These are phyloP conservation scores for Monochamus alternatus DNA, from an alignment of 2,888 invertebrate species.

Conservation along the genomic window DNA sequence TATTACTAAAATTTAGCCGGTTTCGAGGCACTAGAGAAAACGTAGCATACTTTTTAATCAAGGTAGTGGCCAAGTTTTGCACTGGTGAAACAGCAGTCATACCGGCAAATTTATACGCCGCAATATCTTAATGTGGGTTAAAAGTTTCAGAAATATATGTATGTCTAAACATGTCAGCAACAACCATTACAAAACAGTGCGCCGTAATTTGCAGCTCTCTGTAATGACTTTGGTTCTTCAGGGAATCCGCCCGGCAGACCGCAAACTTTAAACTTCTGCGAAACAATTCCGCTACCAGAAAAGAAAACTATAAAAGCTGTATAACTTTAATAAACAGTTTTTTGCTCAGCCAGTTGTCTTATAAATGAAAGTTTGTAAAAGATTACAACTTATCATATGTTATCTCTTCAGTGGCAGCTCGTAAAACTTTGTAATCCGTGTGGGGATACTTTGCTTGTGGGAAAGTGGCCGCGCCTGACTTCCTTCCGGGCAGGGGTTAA, in stretches of 20 bases:
- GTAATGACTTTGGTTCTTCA: conserved; percentile 42
- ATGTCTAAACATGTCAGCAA: conserved; percentile 53
- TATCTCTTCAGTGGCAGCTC: conserved; percentile 38
- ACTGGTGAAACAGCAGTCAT: conserved; percentile 29
- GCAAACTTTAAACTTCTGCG: conserved; percentile 20
- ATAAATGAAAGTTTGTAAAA: conserved; percentile 43
- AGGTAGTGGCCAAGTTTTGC: not conserved
- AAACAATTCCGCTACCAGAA: conserved; percentile 22
- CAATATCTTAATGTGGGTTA: conserved; percentile 50
- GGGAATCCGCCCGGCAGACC: conserved; percentile 32
- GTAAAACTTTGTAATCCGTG: conserved; percentile 42
- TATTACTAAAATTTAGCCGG: too few relatives aligned
- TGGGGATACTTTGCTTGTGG: conserved; percentile 36
- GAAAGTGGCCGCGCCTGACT: conserved; percentile 10
- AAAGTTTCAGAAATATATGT: conserved; percentile 51
- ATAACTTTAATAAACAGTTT: conserved; percentile 37
- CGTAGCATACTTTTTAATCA: not conserved
- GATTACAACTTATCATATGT: conserved; percentile 46
- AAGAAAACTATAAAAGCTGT: conserved; percentile 27
- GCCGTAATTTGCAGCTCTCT: conserved; percentile 49
- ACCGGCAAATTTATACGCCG: conserved; percentile 42
- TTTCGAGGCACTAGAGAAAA: too few relatives aligned
- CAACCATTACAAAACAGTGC: conserved; percentile 51
- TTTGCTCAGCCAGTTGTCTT: not conserved
- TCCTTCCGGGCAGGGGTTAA: conserved; percentile 26